A percentile compares a stretch with the other conserved stretches of the same genome.
These are phyloP conservation scores for Lithophane ornitopus DNA, from an alignment of 2,888 invertebrate genomes.

Conservation along the genomic window DNA sequence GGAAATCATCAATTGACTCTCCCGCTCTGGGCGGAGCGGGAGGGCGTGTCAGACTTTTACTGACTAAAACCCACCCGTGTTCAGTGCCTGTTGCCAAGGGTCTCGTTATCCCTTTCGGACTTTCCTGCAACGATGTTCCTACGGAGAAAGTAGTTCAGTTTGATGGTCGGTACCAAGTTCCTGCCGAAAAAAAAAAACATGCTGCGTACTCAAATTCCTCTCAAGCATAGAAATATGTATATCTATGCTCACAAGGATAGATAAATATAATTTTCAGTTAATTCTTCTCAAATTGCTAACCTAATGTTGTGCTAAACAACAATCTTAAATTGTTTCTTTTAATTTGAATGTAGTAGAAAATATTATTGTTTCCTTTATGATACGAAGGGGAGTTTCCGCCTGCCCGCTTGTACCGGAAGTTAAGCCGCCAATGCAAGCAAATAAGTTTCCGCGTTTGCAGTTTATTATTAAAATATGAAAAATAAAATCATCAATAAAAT, in stretches of 20 bases:
- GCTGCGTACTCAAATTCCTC: background rate
- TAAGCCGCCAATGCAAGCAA: constrained; percentile 37
- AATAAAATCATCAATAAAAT: background rate
- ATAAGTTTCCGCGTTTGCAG: constrained; percentile 28
- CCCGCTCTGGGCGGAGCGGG: too few relatives aligned
- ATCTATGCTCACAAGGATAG: background rate
- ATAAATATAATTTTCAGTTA: background rate
- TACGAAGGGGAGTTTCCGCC: constrained; percentile 41
- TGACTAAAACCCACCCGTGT: too few relatives aligned
- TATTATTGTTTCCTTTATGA: constrained; percentile 56
- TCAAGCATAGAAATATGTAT: background rate
- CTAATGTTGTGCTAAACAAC: background rate
- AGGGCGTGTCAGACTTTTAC: too few relatives aligned
- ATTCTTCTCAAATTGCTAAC: background rate
- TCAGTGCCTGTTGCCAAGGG: too few relatives aligned
- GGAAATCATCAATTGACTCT: too few relatives aligned
- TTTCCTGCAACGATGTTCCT: too few relatives aligned
- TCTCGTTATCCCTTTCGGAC: too few relatives aligned
- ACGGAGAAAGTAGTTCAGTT: too few relatives aligned
- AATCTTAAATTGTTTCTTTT: constrained; percentile 4
- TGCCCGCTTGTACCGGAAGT: constrained; percentile 43
- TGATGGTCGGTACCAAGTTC: too few relatives aligned
- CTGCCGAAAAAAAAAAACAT: too few relatives aligned
- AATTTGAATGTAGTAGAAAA: constrained; percentile 21
- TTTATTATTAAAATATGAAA: constrained; percentile 5